Evolutionary conservation across 92 coral and sea anemone genomes (phyloP), one percentile per base, ranked within the genome.

Genomic region (Nematostella vectensis): DNA sequence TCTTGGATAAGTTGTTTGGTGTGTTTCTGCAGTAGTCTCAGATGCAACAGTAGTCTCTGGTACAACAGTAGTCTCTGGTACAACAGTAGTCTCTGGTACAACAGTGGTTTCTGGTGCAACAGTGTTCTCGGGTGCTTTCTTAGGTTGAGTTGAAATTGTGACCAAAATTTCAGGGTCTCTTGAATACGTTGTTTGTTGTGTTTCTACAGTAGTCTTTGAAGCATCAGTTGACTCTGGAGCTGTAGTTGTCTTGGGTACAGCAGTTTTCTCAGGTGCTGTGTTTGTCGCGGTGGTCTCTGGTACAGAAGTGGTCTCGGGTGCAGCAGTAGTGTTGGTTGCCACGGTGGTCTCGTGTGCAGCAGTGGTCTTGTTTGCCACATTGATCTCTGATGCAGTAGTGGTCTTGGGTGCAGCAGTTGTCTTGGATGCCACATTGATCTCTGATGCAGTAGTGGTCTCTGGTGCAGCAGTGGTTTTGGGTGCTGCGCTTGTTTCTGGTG

Each of bases 11-110:
- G 57, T 68, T 68, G 52, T 47, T 36, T 15, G 18, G 3, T 9
- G 48, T 12, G 28, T 21, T n/a, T 16, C 30, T 57, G 64, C 42
- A 57, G 50, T 12, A 1, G 60, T 55, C 25, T 4, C 31, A 11
- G 63, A 49, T 57, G 4, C 26, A 6, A 49, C 63, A 13, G 49
- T 22, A 27, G 68, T 61, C 25, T 50, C 68, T 42, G 66, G 53
- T 57, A 15, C 38, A 42, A 54, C 57, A 16, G 69, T 50, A 27
- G 45, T 57, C 27, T 27, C 39, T 42, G 62, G 72, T 55, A 63
- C 42, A 1, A 15, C 55, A 11, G 72, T 66, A 3, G 62, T 57
- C 2, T 29, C 18, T 1, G 38, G 47, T 15, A 4, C 62, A 2
- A 40, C 51, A 10, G 51, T 45, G 4, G 51, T 10, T 8, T 24